Conservation (phyloP, 1,140 invertebrate species). For the Pseudomyrmex flavicornis region DNA sequence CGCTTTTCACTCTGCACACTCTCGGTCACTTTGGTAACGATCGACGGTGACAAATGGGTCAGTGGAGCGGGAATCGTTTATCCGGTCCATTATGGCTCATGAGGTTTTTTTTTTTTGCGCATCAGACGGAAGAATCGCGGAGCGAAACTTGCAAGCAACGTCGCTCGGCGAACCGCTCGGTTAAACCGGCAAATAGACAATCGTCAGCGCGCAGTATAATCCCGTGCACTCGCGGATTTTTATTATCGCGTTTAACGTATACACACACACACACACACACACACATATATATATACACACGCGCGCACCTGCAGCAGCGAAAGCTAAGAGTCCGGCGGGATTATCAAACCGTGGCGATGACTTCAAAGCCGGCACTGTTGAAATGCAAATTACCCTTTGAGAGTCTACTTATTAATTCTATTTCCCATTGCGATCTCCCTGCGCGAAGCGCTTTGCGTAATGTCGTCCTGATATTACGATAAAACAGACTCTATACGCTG, state of each 20-base stretch:
- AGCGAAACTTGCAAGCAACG: constrained; percentile 16
- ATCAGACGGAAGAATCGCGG: neutral
- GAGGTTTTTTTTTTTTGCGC: constrained; percentile 53
- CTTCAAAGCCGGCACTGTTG: constrained; percentile 44
- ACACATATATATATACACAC: too few species aligned
- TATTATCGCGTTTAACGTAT: constrained; percentile 36
- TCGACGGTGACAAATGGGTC: constrained; percentile 67
- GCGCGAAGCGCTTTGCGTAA: constrained; percentile 14
- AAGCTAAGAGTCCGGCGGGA: neutral
- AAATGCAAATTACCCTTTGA: constrained; percentile 56
- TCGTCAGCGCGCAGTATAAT: constrained; percentile 39
- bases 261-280: too few species aligned
- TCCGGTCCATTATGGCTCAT: constrained; percentile 53
- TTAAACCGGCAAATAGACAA: constrained; percentile 13
- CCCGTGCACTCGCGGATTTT: constrained; percentile 17
- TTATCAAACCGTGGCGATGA: constrained; percentile 41
- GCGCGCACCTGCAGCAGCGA: neutral
- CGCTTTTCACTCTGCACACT: constrained; percentile 47
- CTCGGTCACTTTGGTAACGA: constrained; percentile 59
- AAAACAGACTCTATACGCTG: constrained; percentile 18
- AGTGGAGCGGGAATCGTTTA: constrained; percentile 66
- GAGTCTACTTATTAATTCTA: constrained; percentile 49
- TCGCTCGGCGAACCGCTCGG: neutral
- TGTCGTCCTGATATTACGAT: constrained; percentile 37
- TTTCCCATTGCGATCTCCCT: constrained; percentile 33